Conservation (phyloP, 2,888 invertebrate species). For the Ametastegia equiseti region DNA sequence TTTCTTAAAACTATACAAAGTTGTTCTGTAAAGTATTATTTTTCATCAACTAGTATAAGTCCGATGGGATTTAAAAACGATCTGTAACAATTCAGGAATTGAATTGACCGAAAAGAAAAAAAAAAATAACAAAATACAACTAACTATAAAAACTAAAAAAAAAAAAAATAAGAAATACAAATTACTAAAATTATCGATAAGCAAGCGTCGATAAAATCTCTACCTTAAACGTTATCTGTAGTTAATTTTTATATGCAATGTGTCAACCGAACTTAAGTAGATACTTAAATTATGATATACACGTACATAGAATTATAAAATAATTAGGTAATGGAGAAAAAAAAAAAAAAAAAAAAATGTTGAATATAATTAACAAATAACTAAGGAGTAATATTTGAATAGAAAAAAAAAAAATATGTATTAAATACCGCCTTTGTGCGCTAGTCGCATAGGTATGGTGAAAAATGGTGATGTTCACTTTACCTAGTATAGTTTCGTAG, state of each 20-base stretch:
- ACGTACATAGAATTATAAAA: slow-evolving; percentile 1
- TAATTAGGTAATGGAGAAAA: background rate
- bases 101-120: slow-evolving; percentile 8
- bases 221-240: slow-evolving; percentile 3
- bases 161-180: too few species aligned
- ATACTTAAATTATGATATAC: slow-evolving; percentile 39
- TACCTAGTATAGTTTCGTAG: slow-evolving; percentile 42
- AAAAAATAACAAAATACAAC: slow-evolving; percentile 13
- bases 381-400: slow-evolving; percentile 25
- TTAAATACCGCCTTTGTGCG: slow-evolving; percentile 49
- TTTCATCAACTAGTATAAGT: slow-evolving; percentile 5
- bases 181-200: slow-evolving; percentile 8
- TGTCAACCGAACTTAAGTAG: slow-evolving; percentile 36
- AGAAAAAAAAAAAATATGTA: slow-evolving; percentile 48
- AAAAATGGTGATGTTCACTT: slow-evolving; percentile 42
- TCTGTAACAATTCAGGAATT: slow-evolving; percentile 16
- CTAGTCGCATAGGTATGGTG: slow-evolving; percentile 45
- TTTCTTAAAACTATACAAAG: background rate
- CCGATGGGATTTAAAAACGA: background rate
- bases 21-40: slow-evolving; percentile 19
- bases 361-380: background rate
- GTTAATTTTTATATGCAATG: slow-evolving; percentile 44
- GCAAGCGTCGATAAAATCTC: slow-evolving; percentile 13
- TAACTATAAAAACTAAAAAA: too few species aligned
- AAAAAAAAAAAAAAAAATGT: background rate